Evolutionary conservation across 2,797 vertebrate species (phyloP).

Genomic region (Rhodeus uyekii): DNA sequence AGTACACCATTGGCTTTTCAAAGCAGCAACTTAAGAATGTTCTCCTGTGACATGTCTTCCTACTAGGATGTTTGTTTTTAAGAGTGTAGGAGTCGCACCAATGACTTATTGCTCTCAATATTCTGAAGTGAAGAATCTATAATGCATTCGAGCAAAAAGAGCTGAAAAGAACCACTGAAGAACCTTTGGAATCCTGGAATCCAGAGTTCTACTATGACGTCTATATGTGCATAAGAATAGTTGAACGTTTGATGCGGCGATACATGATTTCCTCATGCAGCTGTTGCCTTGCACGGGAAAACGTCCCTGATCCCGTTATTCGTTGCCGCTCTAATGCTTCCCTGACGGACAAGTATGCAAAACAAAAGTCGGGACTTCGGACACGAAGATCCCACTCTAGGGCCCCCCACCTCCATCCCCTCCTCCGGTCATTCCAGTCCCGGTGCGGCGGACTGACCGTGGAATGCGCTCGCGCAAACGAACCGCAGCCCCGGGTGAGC

Average conservation of each 20-base stretch:
- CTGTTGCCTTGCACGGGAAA: neutral
- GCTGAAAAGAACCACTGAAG: neutral
- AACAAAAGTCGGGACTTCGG: neutral
- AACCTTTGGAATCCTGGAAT: neutral
- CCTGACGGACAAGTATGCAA: neutral
- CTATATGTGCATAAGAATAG: neutral
- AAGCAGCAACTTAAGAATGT: neutral
- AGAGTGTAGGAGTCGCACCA: neutral
- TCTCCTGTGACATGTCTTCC: neutral
- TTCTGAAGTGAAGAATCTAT: neutral
- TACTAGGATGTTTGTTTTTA: neutral
- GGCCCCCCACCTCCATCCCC: conserved; percentile 20
- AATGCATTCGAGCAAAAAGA: neutral
- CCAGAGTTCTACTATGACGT: neutral
- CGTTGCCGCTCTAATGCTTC: neutral
- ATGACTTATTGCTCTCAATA: no score
- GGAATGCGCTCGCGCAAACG: conserved; percentile 24
- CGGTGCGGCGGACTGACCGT: conserved; percentile 36
- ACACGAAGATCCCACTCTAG: conserved; percentile 17
- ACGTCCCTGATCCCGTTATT: conserved; percentile 1
- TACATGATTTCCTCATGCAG: neutral
- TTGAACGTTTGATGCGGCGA: neutral
- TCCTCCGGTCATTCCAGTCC: conserved; percentile 28
- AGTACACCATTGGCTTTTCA: neutral
- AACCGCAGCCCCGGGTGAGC: neutral